These are phyloP conservation scores for Lithophane semibrunnea DNA, from an alignment of 2,888 invertebrate species.

Conservation along the genomic window DNA sequence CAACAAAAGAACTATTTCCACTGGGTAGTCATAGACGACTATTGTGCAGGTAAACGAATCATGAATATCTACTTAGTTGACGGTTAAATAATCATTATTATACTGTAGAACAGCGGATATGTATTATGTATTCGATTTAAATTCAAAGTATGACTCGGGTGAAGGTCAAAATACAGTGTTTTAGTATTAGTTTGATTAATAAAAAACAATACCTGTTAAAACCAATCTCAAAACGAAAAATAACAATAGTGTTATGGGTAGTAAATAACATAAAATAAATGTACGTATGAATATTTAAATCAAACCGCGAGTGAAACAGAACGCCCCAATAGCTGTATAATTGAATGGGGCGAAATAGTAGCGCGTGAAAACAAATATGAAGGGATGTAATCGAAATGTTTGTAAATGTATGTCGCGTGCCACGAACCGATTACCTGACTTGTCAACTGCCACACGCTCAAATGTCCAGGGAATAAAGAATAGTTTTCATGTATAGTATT, in stretches of 20 bases:
- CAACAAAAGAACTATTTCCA: constrained; percentile 70
- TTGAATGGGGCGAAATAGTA: constrained; percentile 79
- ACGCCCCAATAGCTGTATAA: constrained; percentile 68
- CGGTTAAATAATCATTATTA: constrained; percentile 42
- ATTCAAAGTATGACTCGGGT: constrained; percentile 19
- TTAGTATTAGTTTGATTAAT: constrained; percentile 7
- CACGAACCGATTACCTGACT: constrained; percentile 80
- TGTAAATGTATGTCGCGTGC: constrained; percentile 88
- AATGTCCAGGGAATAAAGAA: constrained; percentile 67
- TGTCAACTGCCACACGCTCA: constrained; percentile 67
- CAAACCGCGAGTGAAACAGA: constrained; percentile 62
- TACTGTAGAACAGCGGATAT: constrained; percentile 6
- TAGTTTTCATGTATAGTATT: constrained; percentile 66
- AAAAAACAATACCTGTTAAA: constrained; percentile 2
- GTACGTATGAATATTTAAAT: constrained; percentile 47
- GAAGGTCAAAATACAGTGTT: not conserved
- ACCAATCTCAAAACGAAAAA: constrained; percentile 24
- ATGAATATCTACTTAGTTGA: constrained; percentile 43
- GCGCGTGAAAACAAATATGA: constrained; percentile 84
- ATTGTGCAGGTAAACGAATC: constrained; percentile 67
- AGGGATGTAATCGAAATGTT: constrained; percentile 88
- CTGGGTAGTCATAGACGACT: constrained; percentile 57
- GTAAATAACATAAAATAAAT: constrained; percentile 36
- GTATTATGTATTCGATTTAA: constrained; percentile 1
- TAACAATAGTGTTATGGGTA: constrained; percentile 13